Evolutionary conservation across 2,888 invertebrate genomes (phyloP).

Genomic region (Agonum fuliginosum): DNA sequence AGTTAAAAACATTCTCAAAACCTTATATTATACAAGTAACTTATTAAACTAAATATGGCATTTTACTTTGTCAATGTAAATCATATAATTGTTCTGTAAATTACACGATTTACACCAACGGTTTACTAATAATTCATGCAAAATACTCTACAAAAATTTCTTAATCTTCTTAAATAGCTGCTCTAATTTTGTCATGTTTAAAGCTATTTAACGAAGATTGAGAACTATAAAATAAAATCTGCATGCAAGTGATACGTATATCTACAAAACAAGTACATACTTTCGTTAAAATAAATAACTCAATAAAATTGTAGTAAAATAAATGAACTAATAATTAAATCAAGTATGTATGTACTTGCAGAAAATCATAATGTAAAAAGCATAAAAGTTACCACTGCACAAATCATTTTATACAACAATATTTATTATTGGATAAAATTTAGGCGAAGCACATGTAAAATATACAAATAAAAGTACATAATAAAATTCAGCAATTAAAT

Average conservation of each 20-base stretch:
- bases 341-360: conserved; percentile 47
- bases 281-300: conserved; percentile 22
- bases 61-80: conserved; percentile 41
- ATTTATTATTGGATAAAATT: conserved; percentile 38
- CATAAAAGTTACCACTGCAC: conserved; percentile 45
- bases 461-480: conserved; percentile 44
- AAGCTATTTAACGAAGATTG: conserved; percentile 34
- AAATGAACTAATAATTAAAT: conserved; percentile 22
- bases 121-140: conserved; percentile 48
- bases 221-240: conserved; percentile 46
- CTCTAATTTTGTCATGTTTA: neutral
- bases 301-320: conserved; percentile 37
- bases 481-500: conserved; percentile 50
- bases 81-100: conserved; percentile 9
- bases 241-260: conserved; percentile 49
- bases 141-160: conserved; percentile 45
- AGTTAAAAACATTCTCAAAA: conserved; percentile 59
- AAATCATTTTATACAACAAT: conserved; percentile 28
- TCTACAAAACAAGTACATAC: conserved; percentile 55
- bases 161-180: conserved; percentile 12
- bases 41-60: conserved; percentile 44
- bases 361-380: conserved; percentile 36
- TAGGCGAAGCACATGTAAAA: conserved; percentile 52
- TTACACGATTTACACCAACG: conserved; percentile 39
- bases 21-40: conserved; percentile 55